Base-by-base conservation (phyloP, 2,888 invertebrate genomes). In the Amorpha juglandis region DNA sequence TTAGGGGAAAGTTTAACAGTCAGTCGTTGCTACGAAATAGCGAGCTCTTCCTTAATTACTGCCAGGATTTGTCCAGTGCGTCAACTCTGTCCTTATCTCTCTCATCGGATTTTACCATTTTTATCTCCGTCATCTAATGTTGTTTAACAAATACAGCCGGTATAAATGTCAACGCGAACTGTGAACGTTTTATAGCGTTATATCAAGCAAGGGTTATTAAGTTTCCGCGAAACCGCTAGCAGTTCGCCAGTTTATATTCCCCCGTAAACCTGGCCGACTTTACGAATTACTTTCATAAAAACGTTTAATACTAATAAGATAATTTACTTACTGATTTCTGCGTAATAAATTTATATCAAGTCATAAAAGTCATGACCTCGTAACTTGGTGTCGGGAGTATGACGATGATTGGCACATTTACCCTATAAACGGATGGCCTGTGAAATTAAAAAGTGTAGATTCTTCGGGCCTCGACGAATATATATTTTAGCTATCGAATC, bases 241-340 rank as follows among this genome's bases (percentile, higher is more conserved):
- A 16, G 35, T 55, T 53, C n/a, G 8, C 35, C 52, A 12, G 27
- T 55, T 55, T 58, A 38, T 19, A 58, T 19, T 33, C 16, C 27
- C 42, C 42, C 9, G 42, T 58, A 58, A 58, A 58, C 58, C 58
- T 58, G 58, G 12, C 19, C 12, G 16, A 52, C 21, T 52, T 33
- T 16, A 58, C 38, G 58, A 58, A 58, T 58, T 58, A 19, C 55
- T 55, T 38, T 19, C 19, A 58, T 58, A 38, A 58, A 58, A 58
- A 58, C 42, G 12, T 58, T 58, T 19, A 58, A 42, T 42, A 58
- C 42, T 58, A 58, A 58, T 58, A 58, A 58, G 38, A 58, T 58
- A 19, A 58, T 58, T 58, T 58, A 58, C 19, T 58, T 19, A 58
- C 55, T 55, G 16, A 55, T 38, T 55, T 55, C 35, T 11, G 42